Base-by-base conservation (phyloP, 2,113 vertebrate species). In the Colossoma macropomum region DNA sequence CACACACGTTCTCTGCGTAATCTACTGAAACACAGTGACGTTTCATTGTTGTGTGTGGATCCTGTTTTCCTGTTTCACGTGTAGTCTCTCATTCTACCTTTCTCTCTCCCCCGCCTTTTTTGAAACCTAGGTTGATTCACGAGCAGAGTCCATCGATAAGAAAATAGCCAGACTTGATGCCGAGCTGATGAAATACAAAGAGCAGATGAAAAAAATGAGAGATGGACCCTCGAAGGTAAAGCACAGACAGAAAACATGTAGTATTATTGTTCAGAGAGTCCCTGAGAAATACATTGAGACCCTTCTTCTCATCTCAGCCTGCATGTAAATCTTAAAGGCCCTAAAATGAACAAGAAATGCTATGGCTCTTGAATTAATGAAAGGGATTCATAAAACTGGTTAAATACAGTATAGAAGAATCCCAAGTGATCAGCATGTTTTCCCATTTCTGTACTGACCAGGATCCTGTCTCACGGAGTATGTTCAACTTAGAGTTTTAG, bases 201-300 rank as follows among this genome's bases (percentile, higher is more conserved):
- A 99, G 87, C 98, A 99, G 91, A 98, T 99, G 95, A 99, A 99
- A 87, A 99, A 98, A 91, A 99, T 99, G 98, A 96, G 96, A 93
- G 98, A 99, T 69, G 98, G 98, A 4, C 97, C 98, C 74, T 97
- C 97, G 81, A 99, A 99, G 96, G 98, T 98, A 87, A 92, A 70
- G 10, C 21, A 13, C 19, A 16, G 17, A 9, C n/a, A 50, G 4
- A 1, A 21, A 25, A 4, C 1, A 4, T 52, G 8, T 10, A 45
- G 38, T 16, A 59, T 54, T 28, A 68, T 11, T 41, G 50, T 30
- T 11, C 66, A 12, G 68, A 0, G 12, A 63, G 19, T 13, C 3
- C n/a, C 56, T 62, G 32, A 34, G 12, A 38, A 23, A n/a, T n/a
- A 4, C n/a, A n/a, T n/a, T 41, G 4, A 41, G 4, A 9, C 9